Base-by-base conservation (phyloP, 2,797 vertebrate species). In the Gymnodraco acuticeps region DNA sequence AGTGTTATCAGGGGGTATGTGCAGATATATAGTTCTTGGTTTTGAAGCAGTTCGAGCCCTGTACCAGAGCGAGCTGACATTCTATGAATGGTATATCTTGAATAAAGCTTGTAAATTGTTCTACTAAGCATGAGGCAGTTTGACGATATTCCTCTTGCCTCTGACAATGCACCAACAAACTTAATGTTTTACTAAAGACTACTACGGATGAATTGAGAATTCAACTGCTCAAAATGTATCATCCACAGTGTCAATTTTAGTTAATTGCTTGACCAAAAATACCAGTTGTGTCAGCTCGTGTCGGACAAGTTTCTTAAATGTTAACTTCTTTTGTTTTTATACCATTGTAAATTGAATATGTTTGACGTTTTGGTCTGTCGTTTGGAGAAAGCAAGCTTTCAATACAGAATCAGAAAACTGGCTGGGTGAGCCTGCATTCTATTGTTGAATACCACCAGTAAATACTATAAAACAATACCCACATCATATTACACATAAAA, bases 11-110 rank as follows among this genome's bases (percentile, higher is more conserved):
- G 16, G 23, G 11, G 54, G 10, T 70, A 61, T 64, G 43, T 45
- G 7, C 45, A 69, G 58, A 64, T 45, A 60, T 61, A 83, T 68
- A 38, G 48, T 47, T 85, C 38, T 53, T 76, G 19, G 45, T 13
- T 72, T 51, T 63, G 48, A 53, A 10, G 53, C 10, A 10, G 23
- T 43, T 55, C 81, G 70, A 65, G 27, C 48, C 13, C 11, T 54
- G 61, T 42, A 46, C 46, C 63, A 54, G 15, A 64, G 69, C 42
- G 54, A 71, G 46, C 54, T 58, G 60, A 59, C 20, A 46, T 70
- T 46, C 17, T 46, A 60, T 61, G n/a, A 53, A 68, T 16, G 58
- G 41, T 80, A 52, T 45, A 43, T 69, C 27, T 64, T 55, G 6
- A 66, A 46, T 59, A 23, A 56, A 60, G 46, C 53, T 60, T 27